Evolutionary conservation across 2,113 vertebrate genomes (phyloP).

Genomic region (Peromyscus leucopus): DNA sequence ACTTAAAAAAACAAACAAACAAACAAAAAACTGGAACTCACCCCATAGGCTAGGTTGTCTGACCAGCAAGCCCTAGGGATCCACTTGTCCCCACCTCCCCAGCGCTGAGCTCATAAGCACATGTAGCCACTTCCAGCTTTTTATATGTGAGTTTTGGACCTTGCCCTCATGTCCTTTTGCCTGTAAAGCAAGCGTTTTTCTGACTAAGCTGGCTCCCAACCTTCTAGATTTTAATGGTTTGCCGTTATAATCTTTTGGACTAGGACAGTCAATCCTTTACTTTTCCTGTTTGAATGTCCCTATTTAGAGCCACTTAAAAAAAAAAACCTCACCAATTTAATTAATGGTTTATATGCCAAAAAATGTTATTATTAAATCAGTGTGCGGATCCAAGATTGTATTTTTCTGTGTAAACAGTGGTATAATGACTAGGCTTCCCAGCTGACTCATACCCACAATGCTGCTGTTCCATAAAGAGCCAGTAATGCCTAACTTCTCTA

Average conservation of each 20-base stretch:
- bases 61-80: not conserved
- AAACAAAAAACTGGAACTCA: not conserved
- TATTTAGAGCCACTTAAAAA: slow-evolving; percentile 51
- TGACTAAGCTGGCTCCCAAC: not conserved
- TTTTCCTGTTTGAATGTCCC: not conserved
- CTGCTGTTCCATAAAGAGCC: not conserved
- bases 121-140: not conserved
- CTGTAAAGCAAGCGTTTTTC: not conserved
- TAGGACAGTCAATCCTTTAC: not conserved
- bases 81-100: not conserved
- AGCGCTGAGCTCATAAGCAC: not conserved
- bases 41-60: not conserved
- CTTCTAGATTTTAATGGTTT: slow-evolving; percentile 20
- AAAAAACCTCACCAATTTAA: slow-evolving; percentile 15
- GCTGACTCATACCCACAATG: not conserved
- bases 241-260: slow-evolving; percentile 49
- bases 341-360: slow-evolving; percentile 28
- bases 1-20: slow-evolving; percentile 35
- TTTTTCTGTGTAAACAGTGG: slow-evolving; percentile 11
- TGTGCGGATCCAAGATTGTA: not conserved
- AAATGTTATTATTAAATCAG: slow-evolving; percentile 37
- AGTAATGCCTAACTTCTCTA: not conserved
- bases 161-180: not conserved
- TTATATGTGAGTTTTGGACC: not conserved
- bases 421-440: not conserved